Evolutionary conservation across 2,888 invertebrate species (phyloP).

Genomic region (Colletes collaris): DNA sequence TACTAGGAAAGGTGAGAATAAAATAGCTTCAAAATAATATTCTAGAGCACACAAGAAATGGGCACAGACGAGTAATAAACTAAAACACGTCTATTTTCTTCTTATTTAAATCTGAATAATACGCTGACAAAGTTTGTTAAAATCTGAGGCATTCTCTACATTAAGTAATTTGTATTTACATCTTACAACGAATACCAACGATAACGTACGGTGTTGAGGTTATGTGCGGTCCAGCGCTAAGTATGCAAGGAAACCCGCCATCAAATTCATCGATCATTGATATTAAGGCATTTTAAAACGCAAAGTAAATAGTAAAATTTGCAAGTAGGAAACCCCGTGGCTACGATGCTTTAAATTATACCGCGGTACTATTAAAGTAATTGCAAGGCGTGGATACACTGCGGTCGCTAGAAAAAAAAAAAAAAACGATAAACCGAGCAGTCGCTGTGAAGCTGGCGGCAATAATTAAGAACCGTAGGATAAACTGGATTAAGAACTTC

Average conservation of each 20-base stretch:
- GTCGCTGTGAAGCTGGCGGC: not conserved
- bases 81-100: too few relatives aligned
- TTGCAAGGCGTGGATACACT: not conserved
- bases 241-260: not conserved
- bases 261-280: constrained; percentile 8
- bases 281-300: constrained; percentile 16
- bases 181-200: constrained; percentile 6
- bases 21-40: too few relatives aligned
- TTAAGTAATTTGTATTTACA: not conserved
- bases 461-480: constrained; percentile 34
- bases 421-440: not conserved
- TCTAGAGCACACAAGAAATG: too few relatives aligned
- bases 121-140: too few relatives aligned
- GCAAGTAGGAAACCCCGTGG: not conserved
- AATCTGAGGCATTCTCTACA: not conserved
- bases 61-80: too few relatives aligned
- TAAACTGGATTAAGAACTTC: constrained; percentile 21
- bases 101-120: too few relatives aligned
- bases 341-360: not conserved
- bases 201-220: not conserved
- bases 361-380: constrained; percentile 4
- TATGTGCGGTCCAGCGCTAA: not conserved
- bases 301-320: constrained; percentile 27
- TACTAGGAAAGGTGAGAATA: too few relatives aligned
- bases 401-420: not conserved